Conservation (phyloP, 2,797 vertebrate species). For the Chelonia mydas region DNA sequence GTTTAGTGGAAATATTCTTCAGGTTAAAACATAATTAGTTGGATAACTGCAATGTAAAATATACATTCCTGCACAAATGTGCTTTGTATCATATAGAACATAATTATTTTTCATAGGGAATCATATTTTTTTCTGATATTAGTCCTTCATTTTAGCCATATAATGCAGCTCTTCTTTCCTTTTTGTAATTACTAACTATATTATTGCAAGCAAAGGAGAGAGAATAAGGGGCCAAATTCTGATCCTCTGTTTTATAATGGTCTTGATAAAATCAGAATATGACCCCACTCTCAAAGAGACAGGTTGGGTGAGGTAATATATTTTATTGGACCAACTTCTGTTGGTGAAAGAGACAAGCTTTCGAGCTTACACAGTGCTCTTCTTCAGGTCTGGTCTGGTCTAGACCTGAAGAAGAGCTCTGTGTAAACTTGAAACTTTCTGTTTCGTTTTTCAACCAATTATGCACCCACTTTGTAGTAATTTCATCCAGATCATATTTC, state of each 20-base stretch:
- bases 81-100: neutral
- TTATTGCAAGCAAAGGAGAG: neutral
- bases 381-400: neutral
- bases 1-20: neutral
- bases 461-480: too few species aligned
- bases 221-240: constrained; percentile 51
- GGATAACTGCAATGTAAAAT: neutral
- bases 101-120: constrained; percentile 38
- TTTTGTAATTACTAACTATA: constrained; percentile 43
- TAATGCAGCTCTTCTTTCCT: constrained; percentile 56
- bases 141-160: constrained; percentile 32
- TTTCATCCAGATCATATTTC: too few species aligned
- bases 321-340: neutral
- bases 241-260: constrained; percentile 49
- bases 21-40: neutral
- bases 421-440: too few species aligned
- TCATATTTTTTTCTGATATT: constrained; percentile 37
- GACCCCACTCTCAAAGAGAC: neutral
- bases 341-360: neutral
- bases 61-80: neutral
- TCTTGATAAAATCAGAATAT: neutral
- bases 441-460: too few species aligned
- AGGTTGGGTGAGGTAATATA: neutral
- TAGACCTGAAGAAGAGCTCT: too few species aligned
- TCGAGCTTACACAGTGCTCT: neutral